Evolutionary conservation across 2,797 vertebrate genomes (phyloP), one percentile per base, ranked within the genome.

Genomic region (Coendou prehensilis): DNA sequence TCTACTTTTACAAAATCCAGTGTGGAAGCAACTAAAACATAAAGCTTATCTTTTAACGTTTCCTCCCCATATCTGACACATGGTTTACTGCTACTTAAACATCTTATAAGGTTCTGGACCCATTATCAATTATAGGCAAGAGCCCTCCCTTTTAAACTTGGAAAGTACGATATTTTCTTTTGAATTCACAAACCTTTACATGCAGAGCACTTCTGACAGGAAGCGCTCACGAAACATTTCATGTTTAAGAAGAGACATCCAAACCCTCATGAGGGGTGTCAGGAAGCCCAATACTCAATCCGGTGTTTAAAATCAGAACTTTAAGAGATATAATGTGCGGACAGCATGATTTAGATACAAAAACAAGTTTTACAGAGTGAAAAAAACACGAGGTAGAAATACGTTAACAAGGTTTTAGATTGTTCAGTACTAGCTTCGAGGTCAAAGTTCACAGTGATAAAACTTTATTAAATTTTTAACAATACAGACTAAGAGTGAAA

Each of bases 1-100:
- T 61, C 52, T 88, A 30, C 26, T 93, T 82, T 88, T 18, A 87
- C 22, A 56, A 82, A 93, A 71, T 20, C 61, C 26, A 93, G 30
- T 80, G 37, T 71, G 17, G 64, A 79, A 89, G 59, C 63, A 64
- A 63, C 45, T 11, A 17, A 88, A 61, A n/a, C 67, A 8, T 5
- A 80, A 80, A 93, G n/a, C 26, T 64, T 45, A 59, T 17, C 41
- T 78, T 56, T 88, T 87, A 79, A 45, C 18, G 41, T 30, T 47
- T 33, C 20, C 15, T 7, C 54, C 41, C 41, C 71, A 73, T 37
- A 59, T 54, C 20, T 37, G 0, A 45, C 50, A 93, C 28, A 20
- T 57, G 13, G 80, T 15, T 89, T 87, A 64, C 61, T 73, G 76
- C 54, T 57, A 50, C 11, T 71, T 93, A 56, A 37, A 50, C 23